Base-by-base conservation (phyloP, 2,797 vertebrate genomes). In the Sebastes ruberrimus region DNA sequence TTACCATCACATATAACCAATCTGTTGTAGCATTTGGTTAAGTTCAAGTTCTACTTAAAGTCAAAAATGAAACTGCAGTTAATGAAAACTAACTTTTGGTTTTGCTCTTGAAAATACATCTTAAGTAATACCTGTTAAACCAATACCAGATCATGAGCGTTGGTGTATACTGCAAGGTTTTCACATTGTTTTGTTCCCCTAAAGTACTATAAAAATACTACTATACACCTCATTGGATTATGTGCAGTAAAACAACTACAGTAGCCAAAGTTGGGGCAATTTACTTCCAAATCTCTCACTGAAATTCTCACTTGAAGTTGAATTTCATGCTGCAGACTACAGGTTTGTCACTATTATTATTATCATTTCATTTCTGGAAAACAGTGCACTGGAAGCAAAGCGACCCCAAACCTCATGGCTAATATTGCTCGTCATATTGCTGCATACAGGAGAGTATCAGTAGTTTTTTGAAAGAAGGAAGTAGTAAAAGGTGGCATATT, bases 371-470 rank as follows among this genome's bases (percentile, higher is more conserved):
- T 28, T 28, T 49, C 10, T 55, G 27, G 8, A 32, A 38, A 8
- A 23, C 32, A 76, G 52, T 22, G 74, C 10, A 55, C 2, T 55
- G 30, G 42, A 74, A 27, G 28, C 35, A 80, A 73, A 80, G 38
- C 13, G 10, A 68, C 4, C 6, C 38, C 71, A 60, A 64, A 72
- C 28, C 30, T 52, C 20, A 46, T 25, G 25, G 23, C 35, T 56
- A 4, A 28, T 76, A 38, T 32, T 68, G 60, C 57, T 74, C 3
- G 2, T 70, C 27, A 42, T 25, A 20, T 4, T 66, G 60, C 56
- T 77, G 69, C 71, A 75, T 18, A 57, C 74, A 61, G 2, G 7
- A 68, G n/a, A 42, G 52, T 6, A 68, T 89, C 82, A 89, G 89
- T 84, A 88, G 80, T 87, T 69, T 75, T 49, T 55, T 57, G 20